Base-by-base conservation (phyloP, 2,113 vertebrate genomes). In the Parus major region DNA sequence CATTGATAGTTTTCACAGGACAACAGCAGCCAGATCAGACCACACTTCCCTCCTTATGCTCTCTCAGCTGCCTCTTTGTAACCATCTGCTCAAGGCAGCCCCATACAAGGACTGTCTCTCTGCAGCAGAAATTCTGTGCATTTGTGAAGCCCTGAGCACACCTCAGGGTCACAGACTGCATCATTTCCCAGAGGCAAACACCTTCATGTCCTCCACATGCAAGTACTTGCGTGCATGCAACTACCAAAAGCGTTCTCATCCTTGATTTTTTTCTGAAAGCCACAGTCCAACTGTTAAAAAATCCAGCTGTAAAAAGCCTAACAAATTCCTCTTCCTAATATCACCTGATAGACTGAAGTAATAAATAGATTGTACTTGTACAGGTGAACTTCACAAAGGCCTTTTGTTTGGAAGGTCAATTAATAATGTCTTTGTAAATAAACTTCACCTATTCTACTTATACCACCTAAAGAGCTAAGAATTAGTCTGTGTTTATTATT, bases 61-160 rank as follows among this genome's bases (percentile, higher is more conserved):
- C 90, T 79, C 44, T 83, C 92, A 93, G 82, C 94, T 94, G 95
- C 77, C 93, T 90, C 85, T 93, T 11, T 42, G 79, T 44, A 86
- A 71, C 90, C 88, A 94, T 93, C 90, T 90, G 90, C 80, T 93
- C 76, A 53, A 2, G 13, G 56, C 61, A 60, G 66, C 57, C 80
- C 49, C 24, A 11, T 0, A 12, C 6, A 11, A 44, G 75, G 60
- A 21, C 41, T 36, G 39, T 0, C 35, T 70, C n/a, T 69, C 46
- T 23, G 75, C 29, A 44, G 75, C 46, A 59, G 33, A 49, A 69
- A 15, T 27, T 82, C 82, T 69, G 59, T 7, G 28, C 20, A 7
- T 44, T 86, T 36, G 27, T 36, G 31, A 55, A 79, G 85, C 75
- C 76, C 52, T 7, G 0, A 17, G 57, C 66, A 28, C 70, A 25